Evolutionary conservation across 1,140 invertebrate species (phyloP).

Genomic region (Papilio polyxenes): DNA sequence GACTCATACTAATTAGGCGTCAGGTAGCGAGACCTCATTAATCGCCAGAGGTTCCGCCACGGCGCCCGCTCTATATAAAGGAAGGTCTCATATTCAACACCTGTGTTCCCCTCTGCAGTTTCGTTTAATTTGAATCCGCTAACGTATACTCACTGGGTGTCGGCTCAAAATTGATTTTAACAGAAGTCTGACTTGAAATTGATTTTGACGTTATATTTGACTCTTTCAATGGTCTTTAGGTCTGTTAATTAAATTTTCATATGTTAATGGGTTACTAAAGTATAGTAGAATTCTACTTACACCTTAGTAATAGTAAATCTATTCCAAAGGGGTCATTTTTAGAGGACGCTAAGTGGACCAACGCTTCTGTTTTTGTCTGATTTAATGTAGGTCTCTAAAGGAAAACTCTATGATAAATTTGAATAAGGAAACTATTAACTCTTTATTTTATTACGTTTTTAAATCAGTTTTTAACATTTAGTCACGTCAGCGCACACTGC

Average conservation of each 20-base stretch:
- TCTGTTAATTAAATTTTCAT: not conserved
- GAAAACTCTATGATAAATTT: no score
- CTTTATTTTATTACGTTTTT: no score
- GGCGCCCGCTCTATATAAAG: slow-evolving; percentile 54
- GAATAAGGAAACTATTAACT: no score
- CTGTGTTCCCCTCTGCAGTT: slow-evolving; percentile 55
- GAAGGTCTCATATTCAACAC: slow-evolving; percentile 58
- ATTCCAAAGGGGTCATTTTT: no score
- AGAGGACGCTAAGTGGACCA: no score
- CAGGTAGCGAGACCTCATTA: slow-evolving; percentile 59
- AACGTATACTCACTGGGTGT: slow-evolving; percentile 43
- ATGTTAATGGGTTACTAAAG: not conserved
- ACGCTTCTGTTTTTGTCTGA: no score
- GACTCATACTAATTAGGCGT: slow-evolving; percentile 54
- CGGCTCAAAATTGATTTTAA: slow-evolving; percentile 35
- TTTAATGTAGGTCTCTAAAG: no score
- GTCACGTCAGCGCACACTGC: no score
- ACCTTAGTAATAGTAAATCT: no score
- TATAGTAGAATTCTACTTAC: no score
- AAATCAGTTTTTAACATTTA: no score
- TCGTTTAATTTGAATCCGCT: slow-evolving; percentile 57
- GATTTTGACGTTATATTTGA: not conserved
- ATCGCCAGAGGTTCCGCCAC: slow-evolving; percentile 47
- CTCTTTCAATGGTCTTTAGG: not conserved
- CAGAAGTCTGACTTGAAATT: not conserved